Evolutionary conservation across 2,888 invertebrate species (phyloP), one percentile per base, ranked within the genome.

Genomic region (Drosophila antonietae): DNA sequence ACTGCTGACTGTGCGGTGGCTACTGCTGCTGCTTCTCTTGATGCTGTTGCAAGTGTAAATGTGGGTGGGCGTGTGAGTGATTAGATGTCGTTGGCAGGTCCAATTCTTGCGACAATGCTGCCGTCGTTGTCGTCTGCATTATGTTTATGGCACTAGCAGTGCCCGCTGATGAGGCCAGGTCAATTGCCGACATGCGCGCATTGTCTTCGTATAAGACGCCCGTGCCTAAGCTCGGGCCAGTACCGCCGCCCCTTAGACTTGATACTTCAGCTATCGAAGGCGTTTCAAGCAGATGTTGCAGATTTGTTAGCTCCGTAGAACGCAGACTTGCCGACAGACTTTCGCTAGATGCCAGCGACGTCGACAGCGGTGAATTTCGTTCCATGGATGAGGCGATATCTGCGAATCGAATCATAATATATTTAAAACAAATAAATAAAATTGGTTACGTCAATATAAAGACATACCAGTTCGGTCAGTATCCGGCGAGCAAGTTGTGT

Each of bases 351-450:
- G 95, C 95, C 73, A 95, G 90, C 53, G 95, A 95, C 12, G 94
- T 94, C 9, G 95, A 95, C 37, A 95, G 91, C 23, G 95, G 94
- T 14, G 95, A 95, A 64, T 95, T 95, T 68, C 94, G 94, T 66
- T 93, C 93, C 75, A 92, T 92, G 3, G 93, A 94, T 41, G 93
- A 93, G 59, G 94, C 93, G 43, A 94, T 93, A 82, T 94, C 94
- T 91, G 59, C n/a, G 55, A 73, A 63, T 10, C 33, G 9, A 33
- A 18, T 1, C 14, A 44, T 18, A 9, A 12, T 23, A 12, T 39
- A n/a, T 23, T 5, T 28, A 6, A 28, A 28, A 28, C 28, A 10
- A 18, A 3, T 2, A 18, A 35, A 20, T 44, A 3, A 0, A n/a
- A 4, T 46, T 43, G 9, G 1, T 43, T 9, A 10, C 6, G 10